phyloP scores from a whole-genome alignment of 2,797 vertebrate species.

The Brotula barbata region DNA sequence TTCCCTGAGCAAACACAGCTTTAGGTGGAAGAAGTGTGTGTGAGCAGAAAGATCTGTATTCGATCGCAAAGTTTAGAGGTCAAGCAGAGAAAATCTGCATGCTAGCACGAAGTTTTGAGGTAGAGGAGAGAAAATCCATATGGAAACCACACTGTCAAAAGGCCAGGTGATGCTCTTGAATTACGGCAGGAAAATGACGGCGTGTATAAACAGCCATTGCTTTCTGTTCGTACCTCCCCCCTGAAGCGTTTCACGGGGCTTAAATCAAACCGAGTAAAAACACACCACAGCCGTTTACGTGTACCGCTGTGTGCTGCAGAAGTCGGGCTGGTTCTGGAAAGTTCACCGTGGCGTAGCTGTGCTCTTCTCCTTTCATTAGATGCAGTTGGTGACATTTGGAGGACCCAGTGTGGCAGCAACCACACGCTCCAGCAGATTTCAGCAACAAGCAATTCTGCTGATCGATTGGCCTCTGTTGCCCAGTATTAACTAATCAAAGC shows the following conservation, averaged over 20 bases:
- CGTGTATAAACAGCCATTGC: too few relatives aligned
- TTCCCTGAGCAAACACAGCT: too few relatives aligned
- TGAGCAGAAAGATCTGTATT: too few relatives aligned
- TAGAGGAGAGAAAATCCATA: too few relatives aligned
- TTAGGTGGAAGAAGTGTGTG: too few relatives aligned
- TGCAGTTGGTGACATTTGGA: conserved; percentile 61
- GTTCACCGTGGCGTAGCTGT: conserved; percentile 38
- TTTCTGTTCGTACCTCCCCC: not conserved
- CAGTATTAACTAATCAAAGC: conserved; percentile 66
- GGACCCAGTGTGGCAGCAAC: conserved; percentile 39
- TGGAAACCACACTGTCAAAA: too few relatives aligned
- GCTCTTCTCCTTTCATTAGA: conserved; percentile 44
- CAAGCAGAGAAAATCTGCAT: too few relatives aligned
- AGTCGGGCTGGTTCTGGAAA: conserved; percentile 38
- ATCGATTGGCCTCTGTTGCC: conserved; percentile 64
- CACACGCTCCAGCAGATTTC: conserved; percentile 54
- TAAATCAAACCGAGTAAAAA: conserved; percentile 10
- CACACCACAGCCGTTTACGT: conserved; percentile 7
- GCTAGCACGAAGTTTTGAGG: too few relatives aligned
- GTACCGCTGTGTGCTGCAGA: conserved; percentile 25
- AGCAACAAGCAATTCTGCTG: conserved; percentile 60
- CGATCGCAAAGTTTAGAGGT: too few relatives aligned
- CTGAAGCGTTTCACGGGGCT: conserved; percentile 8
- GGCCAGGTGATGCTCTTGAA: too few relatives aligned
- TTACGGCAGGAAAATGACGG: too few relatives aligned